Conservation (phyloP, 2,888 invertebrate species). For the Cephus runcator region DNA sequence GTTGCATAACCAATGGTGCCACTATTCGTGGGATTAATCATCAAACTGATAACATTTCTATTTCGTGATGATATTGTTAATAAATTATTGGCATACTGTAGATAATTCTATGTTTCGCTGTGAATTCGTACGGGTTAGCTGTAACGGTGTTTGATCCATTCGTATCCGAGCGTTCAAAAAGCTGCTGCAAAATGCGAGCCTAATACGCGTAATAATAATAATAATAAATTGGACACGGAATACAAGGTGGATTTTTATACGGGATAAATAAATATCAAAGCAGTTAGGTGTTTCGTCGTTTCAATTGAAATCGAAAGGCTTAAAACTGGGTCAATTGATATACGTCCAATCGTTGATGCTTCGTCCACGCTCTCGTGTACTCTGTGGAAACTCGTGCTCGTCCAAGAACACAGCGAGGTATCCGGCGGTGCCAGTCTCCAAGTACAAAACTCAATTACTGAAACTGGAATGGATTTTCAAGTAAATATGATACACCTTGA, state of each 20-base stretch:
- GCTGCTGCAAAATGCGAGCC: no score
- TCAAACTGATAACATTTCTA: not conserved
- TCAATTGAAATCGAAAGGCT: not conserved
- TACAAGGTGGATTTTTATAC: not conserved
- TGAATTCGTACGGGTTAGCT: not conserved
- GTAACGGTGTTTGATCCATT: not conserved
- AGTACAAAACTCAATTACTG: slow-evolving; percentile 21
- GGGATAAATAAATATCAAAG: not conserved
- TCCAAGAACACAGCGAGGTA: slow-evolving; percentile 11
- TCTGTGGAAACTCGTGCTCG: not conserved
- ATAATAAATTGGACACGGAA: not conserved
- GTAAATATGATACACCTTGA: slow-evolving; percentile 22
- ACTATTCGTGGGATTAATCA: not conserved
- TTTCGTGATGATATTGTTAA: not conserved
- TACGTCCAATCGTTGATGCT: not conserved
- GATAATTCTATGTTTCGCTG: not conserved
- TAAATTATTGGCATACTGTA: not conserved
- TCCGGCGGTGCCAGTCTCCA: not conserved
- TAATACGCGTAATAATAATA: no score
- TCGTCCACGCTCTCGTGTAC: not conserved
- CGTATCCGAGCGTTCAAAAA: no score
- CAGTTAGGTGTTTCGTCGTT: not conserved
- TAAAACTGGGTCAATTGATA: not conserved
- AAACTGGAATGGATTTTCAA: slow-evolving; percentile 9
- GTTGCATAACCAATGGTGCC: not conserved